These are phyloP conservation scores for Crossocerus cetratus DNA, from an alignment of 2,888 invertebrate genomes.

Conservation along the genomic window DNA sequence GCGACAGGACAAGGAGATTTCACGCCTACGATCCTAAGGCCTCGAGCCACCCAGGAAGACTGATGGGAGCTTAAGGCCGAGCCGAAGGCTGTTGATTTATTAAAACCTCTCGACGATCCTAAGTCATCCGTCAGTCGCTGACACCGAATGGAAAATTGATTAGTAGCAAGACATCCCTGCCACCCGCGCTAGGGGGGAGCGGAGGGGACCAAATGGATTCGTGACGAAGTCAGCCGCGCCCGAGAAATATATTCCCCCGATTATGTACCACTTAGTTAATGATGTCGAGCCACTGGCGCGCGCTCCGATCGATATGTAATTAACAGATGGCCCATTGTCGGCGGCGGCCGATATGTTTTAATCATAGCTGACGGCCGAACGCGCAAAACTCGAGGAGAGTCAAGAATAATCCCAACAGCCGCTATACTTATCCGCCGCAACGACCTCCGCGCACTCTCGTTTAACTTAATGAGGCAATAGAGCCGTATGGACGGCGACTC, in stretches of 20 bases:
- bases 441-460: too few relatives aligned
- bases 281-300: constrained; percentile 24
- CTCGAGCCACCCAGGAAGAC: constrained; percentile 34
- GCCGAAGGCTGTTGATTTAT: constrained; percentile 59
- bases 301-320: constrained; percentile 44
- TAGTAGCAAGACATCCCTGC: constrained; percentile 32
- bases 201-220: background rate
- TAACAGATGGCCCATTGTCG: constrained; percentile 33
- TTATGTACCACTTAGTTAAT: constrained; percentile 49
- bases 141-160: constrained; percentile 60
- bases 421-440: too few relatives aligned
- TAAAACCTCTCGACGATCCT: constrained; percentile 52
- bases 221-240: constrained; percentile 5
- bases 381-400: constrained; percentile 7
- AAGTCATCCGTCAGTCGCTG: constrained; percentile 54
- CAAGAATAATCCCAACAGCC: constrained; percentile 30
- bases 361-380: constrained; percentile 18
- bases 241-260: constrained; percentile 25
- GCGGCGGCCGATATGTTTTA: constrained; percentile 19
- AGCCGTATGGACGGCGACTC: too few relatives aligned
- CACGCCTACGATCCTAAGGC: constrained; percentile 33
- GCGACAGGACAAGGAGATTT: constrained; percentile 29
- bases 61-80: constrained; percentile 38
- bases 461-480: constrained; percentile 3
- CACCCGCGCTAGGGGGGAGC: background rate